These are phyloP conservation scores for Ceratoteleas bidentatus DNA, from an alignment of 1,140 invertebrate species.

Conservation along the genomic window DNA sequence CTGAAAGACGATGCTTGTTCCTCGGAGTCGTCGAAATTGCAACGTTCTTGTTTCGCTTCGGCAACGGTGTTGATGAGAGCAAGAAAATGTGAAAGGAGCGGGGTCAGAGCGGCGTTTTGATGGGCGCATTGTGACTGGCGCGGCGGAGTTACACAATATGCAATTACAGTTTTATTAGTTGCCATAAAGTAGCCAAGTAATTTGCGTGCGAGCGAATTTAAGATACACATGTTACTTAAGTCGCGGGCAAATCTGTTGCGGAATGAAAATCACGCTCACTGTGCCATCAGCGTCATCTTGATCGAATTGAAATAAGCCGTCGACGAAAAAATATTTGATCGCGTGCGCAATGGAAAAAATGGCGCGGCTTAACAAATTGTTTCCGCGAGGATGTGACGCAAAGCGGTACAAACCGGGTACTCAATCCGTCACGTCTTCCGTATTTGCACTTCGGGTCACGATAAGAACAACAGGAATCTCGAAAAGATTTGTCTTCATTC, in stretches of 20 bases:
- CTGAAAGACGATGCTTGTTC: too few species aligned
- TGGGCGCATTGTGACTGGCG: slow-evolving; percentile 38
- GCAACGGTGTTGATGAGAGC: slow-evolving; percentile 31
- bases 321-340: too few species aligned
- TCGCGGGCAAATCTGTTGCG: slow-evolving; percentile 20
- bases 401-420: slow-evolving; percentile 14
- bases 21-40: neutral
- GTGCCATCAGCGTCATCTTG: slow-evolving; percentile 22
- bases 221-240: slow-evolving; percentile 30
- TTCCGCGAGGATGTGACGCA: slow-evolving; percentile 8
- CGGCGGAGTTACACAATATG: slow-evolving; percentile 39
- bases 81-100: slow-evolving; percentile 53
- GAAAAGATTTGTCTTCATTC: slow-evolving; percentile 58
- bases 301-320: too few species aligned
- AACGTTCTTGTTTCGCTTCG: slow-evolving; percentile 4
- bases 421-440: slow-evolving; percentile 47
- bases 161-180: slow-evolving; percentile 61
- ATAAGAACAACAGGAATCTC: slow-evolving; percentile 35
- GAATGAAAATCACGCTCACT: slow-evolving; percentile 16
- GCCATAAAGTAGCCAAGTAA: slow-evolving; percentile 61
- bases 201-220: slow-evolving; percentile 52
- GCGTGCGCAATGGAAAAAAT: too few species aligned
- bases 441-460: slow-evolving; percentile 45
- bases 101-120: slow-evolving; percentile 22
- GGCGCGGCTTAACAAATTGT: slow-evolving; percentile 9